phyloP scores from a whole-genome alignment of 2,113 vertebrate species.

The Epinephelus cyanopodus region DNA sequence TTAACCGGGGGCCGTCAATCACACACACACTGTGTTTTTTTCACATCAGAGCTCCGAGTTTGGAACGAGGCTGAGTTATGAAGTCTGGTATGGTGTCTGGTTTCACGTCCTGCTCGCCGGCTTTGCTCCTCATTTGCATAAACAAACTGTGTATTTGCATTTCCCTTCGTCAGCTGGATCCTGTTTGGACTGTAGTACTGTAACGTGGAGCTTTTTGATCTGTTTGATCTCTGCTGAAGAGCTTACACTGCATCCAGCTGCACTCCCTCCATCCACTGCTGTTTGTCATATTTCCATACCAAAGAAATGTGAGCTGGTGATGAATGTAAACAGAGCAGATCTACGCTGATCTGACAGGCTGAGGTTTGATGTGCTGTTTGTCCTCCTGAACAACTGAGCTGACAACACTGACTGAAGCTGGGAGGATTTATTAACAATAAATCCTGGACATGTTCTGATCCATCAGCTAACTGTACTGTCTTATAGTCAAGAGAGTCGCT shows the following conservation, averaged over 20 bases:
- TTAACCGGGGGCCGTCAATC: constrained; percentile 42
- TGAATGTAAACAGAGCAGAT: constrained; percentile 35
- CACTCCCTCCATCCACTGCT: constrained; percentile 1
- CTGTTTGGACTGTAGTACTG: constrained; percentile 33
- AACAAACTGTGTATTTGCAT: constrained; percentile 66
- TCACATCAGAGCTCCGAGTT: constrained; percentile 37
- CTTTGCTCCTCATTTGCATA: constrained; percentile 64
- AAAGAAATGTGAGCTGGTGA: constrained; percentile 46
- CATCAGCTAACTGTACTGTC: background rate
- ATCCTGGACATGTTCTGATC: constrained; percentile 24
- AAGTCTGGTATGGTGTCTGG: constrained; percentile 48
- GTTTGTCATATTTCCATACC: constrained; percentile 44
- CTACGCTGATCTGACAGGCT: constrained; percentile 32
- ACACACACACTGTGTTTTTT: constrained; percentile 25
- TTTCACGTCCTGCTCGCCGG: constrained; percentile 30
- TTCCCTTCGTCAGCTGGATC: constrained; percentile 52
- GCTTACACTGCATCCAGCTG: constrained; percentile 22
- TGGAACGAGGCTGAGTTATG: constrained; percentile 27
- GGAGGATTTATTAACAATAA: constrained; percentile 19
- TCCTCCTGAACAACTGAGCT: constrained; percentile 31
- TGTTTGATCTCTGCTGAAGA: constrained; percentile 36
- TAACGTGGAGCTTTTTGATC: constrained; percentile 34
- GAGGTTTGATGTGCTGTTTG: constrained; percentile 27
- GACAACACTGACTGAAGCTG: constrained; percentile 11
- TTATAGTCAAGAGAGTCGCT: background rate